phyloP scores from a whole-genome alignment of 2,888 invertebrate species.

The Anticlea derivata region DNA sequence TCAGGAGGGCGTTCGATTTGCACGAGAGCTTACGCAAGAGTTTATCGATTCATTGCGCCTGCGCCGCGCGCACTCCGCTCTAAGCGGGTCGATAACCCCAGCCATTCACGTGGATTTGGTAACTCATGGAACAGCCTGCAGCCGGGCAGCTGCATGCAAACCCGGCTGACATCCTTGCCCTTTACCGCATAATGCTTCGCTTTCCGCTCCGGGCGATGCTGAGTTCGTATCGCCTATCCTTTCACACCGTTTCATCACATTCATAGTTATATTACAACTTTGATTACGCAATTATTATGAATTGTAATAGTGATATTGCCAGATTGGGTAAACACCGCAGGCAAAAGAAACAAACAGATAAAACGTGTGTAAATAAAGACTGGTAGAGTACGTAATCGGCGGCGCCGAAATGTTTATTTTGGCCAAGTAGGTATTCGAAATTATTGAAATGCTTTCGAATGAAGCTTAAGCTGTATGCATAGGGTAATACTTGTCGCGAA shows the following conservation, averaged over 20 bases:
- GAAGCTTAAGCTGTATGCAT: conserved; percentile 42
- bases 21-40: conserved; percentile 77
- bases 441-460: conserved; percentile 16
- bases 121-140: conserved; percentile 46
- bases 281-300: conserved; percentile 24
- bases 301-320: conserved; percentile 19
- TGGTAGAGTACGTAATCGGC: conserved; percentile 7
- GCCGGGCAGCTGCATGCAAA: conserved; percentile 57
- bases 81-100: conserved; percentile 71
- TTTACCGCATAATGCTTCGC: conserved; percentile 38
- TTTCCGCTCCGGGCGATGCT: conserved; percentile 36
- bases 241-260: conserved; percentile 33
- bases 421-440: neutral
- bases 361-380: conserved; percentile 9
- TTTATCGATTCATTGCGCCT: conserved; percentile 70
- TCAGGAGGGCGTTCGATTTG: conserved; percentile 66
- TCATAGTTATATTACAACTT: conserved; percentile 24
- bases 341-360: conserved; percentile 19
- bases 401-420: conserved; percentile 12
- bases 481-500: conserved; percentile 44
- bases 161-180: conserved; percentile 51
- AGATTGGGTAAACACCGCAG: conserved; percentile 18
- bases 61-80: conserved; percentile 66
- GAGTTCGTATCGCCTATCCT: conserved; percentile 28
- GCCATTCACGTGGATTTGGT: conserved; percentile 70